Evolutionary conservation across 2,888 invertebrate genomes (phyloP).

Genomic region (Amiota communis): DNA sequence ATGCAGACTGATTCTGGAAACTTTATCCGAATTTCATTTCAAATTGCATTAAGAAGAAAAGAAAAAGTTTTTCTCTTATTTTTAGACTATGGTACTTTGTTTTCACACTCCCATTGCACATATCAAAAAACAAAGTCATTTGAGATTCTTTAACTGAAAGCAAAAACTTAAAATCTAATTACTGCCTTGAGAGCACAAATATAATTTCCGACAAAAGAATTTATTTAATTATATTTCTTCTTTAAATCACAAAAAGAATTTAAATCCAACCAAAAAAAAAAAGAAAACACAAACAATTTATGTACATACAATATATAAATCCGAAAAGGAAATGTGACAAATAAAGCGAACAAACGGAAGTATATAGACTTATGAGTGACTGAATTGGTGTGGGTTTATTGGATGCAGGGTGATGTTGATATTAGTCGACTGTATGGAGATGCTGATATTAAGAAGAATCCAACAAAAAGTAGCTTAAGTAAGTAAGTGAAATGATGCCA

Average conservation of each 20-base stretch:
- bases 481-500: too few species aligned
- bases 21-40: too few species aligned
- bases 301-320: background rate
- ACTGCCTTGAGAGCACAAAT: constrained; percentile 9
- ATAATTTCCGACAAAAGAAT: constrained; percentile 16
- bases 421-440: too few species aligned
- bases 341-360: background rate
- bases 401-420: too few species aligned
- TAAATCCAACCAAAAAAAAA: constrained; percentile 2
- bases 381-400: background rate
- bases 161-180: constrained; percentile 19
- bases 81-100: too few species aligned
- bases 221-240: background rate
- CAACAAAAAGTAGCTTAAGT: too few species aligned
- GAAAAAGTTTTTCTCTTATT: too few species aligned
- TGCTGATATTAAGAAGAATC: too few species aligned
- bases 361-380: background rate
- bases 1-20: too few species aligned
- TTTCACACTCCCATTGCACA: background rate
- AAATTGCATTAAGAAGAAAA: too few species aligned
- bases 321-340: background rate
- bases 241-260: background rate
- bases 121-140: constrained; percentile 23
- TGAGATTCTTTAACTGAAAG: constrained; percentile 46
- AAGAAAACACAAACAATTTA: background rate